Conservation (phyloP, 2,888 invertebrate genomes). For the Brenthis ino region DNA sequence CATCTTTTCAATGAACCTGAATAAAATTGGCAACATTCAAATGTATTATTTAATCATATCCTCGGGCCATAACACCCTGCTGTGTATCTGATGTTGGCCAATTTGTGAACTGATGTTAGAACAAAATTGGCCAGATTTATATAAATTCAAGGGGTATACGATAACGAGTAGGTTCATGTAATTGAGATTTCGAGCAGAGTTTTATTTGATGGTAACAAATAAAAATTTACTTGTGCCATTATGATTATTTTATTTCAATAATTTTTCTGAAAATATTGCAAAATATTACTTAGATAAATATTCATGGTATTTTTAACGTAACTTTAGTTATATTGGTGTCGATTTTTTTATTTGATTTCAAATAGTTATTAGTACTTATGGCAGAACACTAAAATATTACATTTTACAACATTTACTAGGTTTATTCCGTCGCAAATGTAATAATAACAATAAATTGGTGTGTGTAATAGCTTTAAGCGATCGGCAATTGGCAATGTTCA, state of each 20-base stretch:
- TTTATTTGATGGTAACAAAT: constrained; percentile 2
- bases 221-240: not conserved
- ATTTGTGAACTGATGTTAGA: constrained; percentile 17
- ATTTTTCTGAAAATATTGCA: not conserved
- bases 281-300: no score
- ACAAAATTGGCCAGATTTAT: not conserved
- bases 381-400: not conserved
- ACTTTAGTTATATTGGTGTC: no score
- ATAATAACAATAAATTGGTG: constrained; percentile 23
- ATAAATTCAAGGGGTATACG: constrained; percentile 6
- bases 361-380: no score
- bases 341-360: no score
- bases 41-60: constrained; percentile 16
- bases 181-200: constrained; percentile 2
- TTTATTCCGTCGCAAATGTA: constrained; percentile 2
- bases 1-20: constrained; percentile 11
- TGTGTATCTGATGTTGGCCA: constrained; percentile 13
- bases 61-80: constrained; percentile 15
- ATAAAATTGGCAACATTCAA: constrained; percentile 18
- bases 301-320: no score
- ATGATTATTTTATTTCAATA: not conserved
- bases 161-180: not conserved
- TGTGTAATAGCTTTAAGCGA: constrained; percentile 35
- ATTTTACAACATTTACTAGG: not conserved
- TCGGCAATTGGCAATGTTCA: constrained; percentile 44